Base-by-base conservation (phyloP, 2,797 vertebrate species). In the Limosa lapponica region DNA sequence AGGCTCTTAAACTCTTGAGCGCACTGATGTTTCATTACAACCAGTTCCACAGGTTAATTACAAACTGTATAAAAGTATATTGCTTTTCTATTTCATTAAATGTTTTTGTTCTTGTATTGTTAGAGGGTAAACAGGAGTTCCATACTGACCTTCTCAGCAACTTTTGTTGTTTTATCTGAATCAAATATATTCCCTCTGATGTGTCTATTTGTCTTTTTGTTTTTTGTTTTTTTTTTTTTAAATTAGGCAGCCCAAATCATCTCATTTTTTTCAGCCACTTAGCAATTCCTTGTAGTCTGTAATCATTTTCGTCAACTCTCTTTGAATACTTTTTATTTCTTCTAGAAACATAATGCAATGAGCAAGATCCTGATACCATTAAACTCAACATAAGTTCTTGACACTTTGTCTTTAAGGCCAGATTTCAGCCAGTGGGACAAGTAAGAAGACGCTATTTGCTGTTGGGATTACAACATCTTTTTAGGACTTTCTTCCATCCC, bases 1-100 rank as follows among this genome's bases (percentile, higher is more conserved):
- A 95, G 64, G 43, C 54, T 90, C 54, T 81, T 91, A 93, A 87
- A 80, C 19, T 92, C 89, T 82, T 69, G 72, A 86, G 34, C 0
- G 0, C 54, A 49, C 85, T 88, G 72, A 86, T 95, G 55, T 83
- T 91, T 62, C 3, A 0, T 88, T 95, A 95, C 92, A 95, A 69
- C 30, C 39, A 55, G 30, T 69, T 91, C 55, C 87, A 88, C 36
- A 62, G 94, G 84, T 96, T 97, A 94, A 96, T 95, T 96, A 44
- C 72, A 89, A 89, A 88, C 6, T 46, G 49, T 95, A 73, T 78
- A 92, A 78, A 91, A 86, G 10, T 58, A 36, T 90, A 95, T 93
- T 95, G 80, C 77, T 88, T 93, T 88, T 48, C n/a, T 59, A 52
- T 81, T 88, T 66, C 61, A 89, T 84, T 51, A 83, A 36, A 89